Evolutionary conservation across 2,888 invertebrate genomes (phyloP).

Genomic region (Drosophila bunnanda): DNA sequence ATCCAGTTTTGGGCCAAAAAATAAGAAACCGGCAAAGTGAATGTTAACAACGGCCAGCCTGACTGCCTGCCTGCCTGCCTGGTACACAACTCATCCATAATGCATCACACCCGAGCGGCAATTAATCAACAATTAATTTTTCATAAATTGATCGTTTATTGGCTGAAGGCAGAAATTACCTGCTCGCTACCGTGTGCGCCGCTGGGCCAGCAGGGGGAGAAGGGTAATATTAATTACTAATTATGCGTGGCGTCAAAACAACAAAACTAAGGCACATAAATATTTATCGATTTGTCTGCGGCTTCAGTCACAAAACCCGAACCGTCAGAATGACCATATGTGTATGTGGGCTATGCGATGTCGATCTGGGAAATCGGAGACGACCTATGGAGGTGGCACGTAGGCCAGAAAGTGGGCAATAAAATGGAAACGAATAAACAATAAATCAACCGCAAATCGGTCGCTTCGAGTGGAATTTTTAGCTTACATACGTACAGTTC

Average conservation of each 20-base stretch:
- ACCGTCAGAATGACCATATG: conserved; percentile 17
- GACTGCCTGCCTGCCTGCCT: neutral
- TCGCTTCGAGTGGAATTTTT: conserved; percentile 65
- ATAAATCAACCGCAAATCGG: conserved; percentile 72
- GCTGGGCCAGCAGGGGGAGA: conserved; percentile 5
- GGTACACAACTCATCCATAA: conserved; percentile 36
- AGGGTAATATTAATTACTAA: conserved; percentile 62
- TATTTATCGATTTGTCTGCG: conserved; percentile 63
- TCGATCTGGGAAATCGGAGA: conserved; percentile 1
- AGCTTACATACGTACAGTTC: conserved; percentile 47
- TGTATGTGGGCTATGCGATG: neutral
- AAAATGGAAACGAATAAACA: conserved; percentile 68
- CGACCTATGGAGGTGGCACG: conserved; percentile 47
- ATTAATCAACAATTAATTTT: conserved; percentile 73
- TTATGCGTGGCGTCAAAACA: conserved; percentile 74
- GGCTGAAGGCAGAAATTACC: conserved; percentile 33
- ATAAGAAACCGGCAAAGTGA: conserved; percentile 24
- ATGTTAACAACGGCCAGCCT: conserved; percentile 21
- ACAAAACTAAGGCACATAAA: conserved; percentile 63
- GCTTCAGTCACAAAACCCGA: conserved; percentile 19
- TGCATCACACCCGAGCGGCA: conserved; percentile 55
- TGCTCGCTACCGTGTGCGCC: conserved; percentile 56
- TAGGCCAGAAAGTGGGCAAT: conserved; percentile 63
- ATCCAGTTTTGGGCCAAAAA: conserved; percentile 21
- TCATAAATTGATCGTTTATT: conserved; percentile 55